Evolutionary conservation across 2,888 invertebrate genomes (phyloP).

Genomic region (Phragmatobia fuliginosa): DNA sequence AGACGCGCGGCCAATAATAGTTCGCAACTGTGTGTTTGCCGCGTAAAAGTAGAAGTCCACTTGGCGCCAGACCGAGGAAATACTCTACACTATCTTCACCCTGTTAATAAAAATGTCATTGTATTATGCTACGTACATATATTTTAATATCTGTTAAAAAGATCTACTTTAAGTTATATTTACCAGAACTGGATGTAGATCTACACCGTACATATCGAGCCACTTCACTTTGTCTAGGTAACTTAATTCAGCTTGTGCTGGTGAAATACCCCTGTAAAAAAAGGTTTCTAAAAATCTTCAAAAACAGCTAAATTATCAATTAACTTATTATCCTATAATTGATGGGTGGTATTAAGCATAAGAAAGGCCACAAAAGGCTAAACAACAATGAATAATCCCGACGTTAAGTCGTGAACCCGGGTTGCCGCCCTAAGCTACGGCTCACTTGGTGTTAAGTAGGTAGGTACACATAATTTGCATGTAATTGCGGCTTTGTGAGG

Average conservation of each 20-base stretch:
- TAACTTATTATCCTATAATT: conserved; percentile 70
- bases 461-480: conserved; percentile 84
- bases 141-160: background rate
- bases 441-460: conserved; percentile 70
- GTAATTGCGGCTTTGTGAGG: conserved; percentile 81
- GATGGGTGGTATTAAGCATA: conserved; percentile 64
- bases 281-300: conserved; percentile 42
- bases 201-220: conserved; percentile 99
- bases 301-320: conserved; percentile 56
- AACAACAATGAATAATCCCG: conserved; percentile 70
- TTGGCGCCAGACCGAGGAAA: conserved; percentile 97
- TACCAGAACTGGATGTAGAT: conserved; percentile 98
- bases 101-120: conserved; percentile 79
- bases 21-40: conserved; percentile 98
- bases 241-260: conserved; percentile 96
- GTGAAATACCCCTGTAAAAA: conserved; percentile 92
- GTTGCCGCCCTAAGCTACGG: conserved; percentile 57
- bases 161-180: conserved; percentile 57
- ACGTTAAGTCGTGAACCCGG: conserved; percentile 46
- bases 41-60: conserved; percentile 96
- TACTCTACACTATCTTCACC: conserved; percentile 99
- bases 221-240: conserved; percentile 99
- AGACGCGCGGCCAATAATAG: conserved; percentile 99
- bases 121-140: conserved; percentile 5
- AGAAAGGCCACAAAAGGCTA: conserved; percentile 64